Base-by-base conservation (phyloP, 1,140 invertebrate species). In the Rhagoletis pomonella region DNA sequence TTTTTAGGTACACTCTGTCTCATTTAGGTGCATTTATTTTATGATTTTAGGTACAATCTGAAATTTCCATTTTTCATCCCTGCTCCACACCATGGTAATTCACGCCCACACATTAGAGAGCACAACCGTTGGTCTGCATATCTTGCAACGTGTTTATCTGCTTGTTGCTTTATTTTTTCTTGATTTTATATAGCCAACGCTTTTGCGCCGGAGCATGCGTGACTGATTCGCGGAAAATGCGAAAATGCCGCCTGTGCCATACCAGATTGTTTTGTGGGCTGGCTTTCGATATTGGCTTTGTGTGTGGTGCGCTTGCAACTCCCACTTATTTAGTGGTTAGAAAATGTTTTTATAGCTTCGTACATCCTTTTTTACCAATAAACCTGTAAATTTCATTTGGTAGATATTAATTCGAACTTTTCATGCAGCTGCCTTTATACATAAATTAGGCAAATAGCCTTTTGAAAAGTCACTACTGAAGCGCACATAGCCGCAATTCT, bases 161-260 rank as follows among this genome's bases (percentile, higher is more conserved):
- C 47, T 58, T 55, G 73, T 9, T 42, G 47, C 17, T 73, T 17
- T 7, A 0, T 14, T 1, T 14, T 42, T 62, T 62, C 4, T n/a
- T n/a, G 4, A 17, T 62, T 62, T n/a, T 62, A 4, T 14, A 3
- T 14, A 17, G 44, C 5, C 44, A 73, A 73, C 17, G 42, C 42
- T 73, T 73, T 73, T n/a, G 47, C 69, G 39, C 17, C n/a, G 73
- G 73, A 50, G 73, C 73, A 81, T 81, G 73, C 73, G 73, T 81
- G 73, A 81, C 73, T 58, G 47, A 81, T 17, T 29, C 7, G n/a
- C 5, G 7, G 73, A 17, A 81, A 81, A 58, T 81, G 73, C 73
- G 50, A 55, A 47, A 55, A 81, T n/a, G 64, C 64, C 19, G 47
- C 50, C 2, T 0, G n/a, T 9, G 17, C n/a, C 19, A 6, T 50